Evolutionary conservation across 2,797 vertebrate genomes (phyloP).

Genomic region (Avahi laniger): DNA sequence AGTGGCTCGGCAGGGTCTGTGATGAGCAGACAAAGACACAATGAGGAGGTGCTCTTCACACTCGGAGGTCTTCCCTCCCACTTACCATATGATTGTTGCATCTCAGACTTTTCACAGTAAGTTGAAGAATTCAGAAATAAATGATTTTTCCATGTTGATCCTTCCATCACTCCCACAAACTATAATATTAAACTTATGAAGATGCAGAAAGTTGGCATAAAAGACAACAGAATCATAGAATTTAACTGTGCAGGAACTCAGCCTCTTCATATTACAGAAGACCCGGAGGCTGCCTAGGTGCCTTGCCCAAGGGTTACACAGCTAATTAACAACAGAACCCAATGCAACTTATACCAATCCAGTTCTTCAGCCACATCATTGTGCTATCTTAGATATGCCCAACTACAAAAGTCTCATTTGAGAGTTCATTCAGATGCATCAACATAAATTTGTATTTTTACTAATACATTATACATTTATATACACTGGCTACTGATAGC

Average conservation of each 20-base stretch:
- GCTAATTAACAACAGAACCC: not conserved
- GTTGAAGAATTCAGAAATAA: not conserved
- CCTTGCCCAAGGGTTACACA: not conserved
- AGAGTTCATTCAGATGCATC: not conserved
- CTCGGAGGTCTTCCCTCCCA: not conserved
- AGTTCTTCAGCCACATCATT: not conserved
- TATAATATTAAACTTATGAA: not conserved
- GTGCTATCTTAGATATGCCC: not conserved
- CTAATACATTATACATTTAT: not conserved
- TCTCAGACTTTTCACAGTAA: not conserved
- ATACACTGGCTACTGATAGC: not conserved
- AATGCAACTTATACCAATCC: not conserved
- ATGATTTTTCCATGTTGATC: not conserved
- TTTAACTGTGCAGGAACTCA: not conserved
- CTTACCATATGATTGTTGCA: not conserved
- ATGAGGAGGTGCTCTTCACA: not conserved
- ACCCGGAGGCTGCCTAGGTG: not conserved
- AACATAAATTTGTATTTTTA: slow-evolving; percentile 26
- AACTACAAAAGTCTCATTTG: not conserved
- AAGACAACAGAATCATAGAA: not conserved
- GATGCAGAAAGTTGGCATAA: not conserved
- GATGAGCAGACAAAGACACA: not conserved
- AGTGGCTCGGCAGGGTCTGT: not conserved
- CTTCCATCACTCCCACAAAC: not conserved
- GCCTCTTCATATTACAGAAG: not conserved